Conservation (phyloP, 2,888 invertebrate genomes). For the Entomobrya multifasciata region DNA sequence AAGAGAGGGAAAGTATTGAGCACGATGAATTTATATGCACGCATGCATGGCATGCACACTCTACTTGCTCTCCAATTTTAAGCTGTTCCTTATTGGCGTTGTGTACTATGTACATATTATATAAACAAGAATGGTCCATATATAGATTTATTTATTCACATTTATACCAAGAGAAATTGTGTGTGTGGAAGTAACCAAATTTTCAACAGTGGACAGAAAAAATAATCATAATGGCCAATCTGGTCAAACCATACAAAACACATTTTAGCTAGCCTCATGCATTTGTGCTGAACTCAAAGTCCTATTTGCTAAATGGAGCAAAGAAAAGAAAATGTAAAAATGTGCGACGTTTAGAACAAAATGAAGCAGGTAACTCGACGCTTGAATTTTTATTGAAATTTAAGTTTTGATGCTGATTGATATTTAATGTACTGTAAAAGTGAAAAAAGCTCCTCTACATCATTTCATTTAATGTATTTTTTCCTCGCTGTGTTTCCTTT, state of each 20-base stretch:
- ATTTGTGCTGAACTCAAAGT: not conserved
- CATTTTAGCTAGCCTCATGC: not conserved
- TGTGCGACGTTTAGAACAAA: too few species aligned
- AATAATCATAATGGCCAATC: constrained; percentile 66
- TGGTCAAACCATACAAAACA: constrained; percentile 48
- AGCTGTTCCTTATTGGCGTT: not conserved
- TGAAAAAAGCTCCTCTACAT: too few species aligned
- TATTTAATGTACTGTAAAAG: too few species aligned
- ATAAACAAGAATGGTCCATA: not conserved
- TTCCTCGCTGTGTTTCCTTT: too few species aligned
- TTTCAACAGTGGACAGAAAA: constrained; percentile 52
- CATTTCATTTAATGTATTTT: too few species aligned
- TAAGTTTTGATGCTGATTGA: too few species aligned
- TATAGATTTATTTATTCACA: not conserved
- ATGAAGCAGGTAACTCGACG: too few species aligned
- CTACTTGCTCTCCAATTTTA: constrained; percentile 37
- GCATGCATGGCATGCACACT: constrained; percentile 69
- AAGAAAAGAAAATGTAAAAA: not conserved
- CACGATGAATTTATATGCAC: constrained; percentile 71
- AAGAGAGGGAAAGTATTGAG: constrained; percentile 58
- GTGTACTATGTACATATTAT: too few species aligned
- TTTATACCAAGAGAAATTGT: not conserved
- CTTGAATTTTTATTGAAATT: too few species aligned
- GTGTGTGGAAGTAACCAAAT: not conserved
- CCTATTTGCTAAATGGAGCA: not conserved